Conservation (phyloP, 2,888 invertebrate species). For the Diadegma fenestrale region DNA sequence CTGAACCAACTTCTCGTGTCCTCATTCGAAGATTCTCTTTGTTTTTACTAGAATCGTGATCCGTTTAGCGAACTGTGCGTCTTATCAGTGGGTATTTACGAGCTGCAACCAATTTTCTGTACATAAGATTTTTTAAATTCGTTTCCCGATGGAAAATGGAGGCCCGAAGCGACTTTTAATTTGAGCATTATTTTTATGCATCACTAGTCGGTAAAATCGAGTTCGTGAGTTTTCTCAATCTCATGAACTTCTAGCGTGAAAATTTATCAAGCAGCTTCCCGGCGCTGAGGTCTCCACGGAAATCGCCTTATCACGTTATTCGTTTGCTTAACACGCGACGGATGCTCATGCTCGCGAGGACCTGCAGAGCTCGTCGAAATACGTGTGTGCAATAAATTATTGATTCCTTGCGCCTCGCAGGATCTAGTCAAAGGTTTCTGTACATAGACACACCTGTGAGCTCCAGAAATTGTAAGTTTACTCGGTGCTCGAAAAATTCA, state of each 20-base stretch:
- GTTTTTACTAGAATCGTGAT: not conserved
- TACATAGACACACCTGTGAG: slow-evolving; percentile 53
- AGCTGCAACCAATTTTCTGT: not conserved
- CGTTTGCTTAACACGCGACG: not conserved
- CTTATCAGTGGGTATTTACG: not conserved
- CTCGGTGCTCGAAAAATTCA: slow-evolving; percentile 22
- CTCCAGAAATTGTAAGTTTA: slow-evolving; percentile 9
- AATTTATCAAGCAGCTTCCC: not conserved
- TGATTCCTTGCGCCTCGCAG: not conserved
- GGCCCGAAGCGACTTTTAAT: slow-evolving; percentile 43
- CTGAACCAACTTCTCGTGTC: slow-evolving; percentile 23
- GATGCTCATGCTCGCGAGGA: not conserved
- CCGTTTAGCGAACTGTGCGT: not conserved
- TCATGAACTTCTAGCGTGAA: not conserved
- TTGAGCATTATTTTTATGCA: not conserved
- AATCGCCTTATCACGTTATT: not conserved
- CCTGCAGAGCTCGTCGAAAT: not conserved
- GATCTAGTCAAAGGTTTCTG: slow-evolving; percentile 28
- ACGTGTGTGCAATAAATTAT: slow-evolving; percentile 29
- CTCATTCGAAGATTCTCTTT: not conserved
- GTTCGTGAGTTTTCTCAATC: not conserved
- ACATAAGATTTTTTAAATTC: slow-evolving; percentile 16
- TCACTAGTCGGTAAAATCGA: not conserved
- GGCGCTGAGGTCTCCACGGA: not conserved
- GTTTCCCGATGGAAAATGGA: not conserved